phyloP scores from a whole-genome alignment of 35 echinoderm and acorn worm genomes.

The Heliocidaris tuberculata region DNA sequence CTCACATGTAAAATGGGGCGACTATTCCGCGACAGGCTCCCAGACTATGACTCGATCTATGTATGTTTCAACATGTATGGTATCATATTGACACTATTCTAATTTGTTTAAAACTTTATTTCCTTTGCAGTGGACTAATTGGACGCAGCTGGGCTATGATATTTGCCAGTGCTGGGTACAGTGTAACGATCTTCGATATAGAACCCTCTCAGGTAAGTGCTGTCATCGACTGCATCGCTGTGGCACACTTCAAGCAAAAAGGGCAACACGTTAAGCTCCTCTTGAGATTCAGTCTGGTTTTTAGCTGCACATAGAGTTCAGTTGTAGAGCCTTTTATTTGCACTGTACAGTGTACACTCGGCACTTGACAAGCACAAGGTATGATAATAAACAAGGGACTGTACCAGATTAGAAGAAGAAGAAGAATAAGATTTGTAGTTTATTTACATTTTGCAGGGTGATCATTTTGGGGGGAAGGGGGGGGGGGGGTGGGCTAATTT shows the following conservation, averaged over 20 bases:
- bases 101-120: background rate
- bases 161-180: slow-evolving; percentile 82
- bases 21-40: too few species aligned
- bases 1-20: too few species aligned
- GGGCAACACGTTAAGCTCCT: background rate
- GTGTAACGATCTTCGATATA: slow-evolving; percentile 81
- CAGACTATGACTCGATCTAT: too few species aligned
- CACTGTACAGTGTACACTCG: background rate
- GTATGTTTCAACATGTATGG: too few species aligned
- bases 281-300: background rate
- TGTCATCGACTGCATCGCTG: background rate
- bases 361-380: background rate
- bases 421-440: background rate
- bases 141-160: slow-evolving; percentile 92
- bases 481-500: too few species aligned
- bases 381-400: background rate
- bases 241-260: too few species aligned
- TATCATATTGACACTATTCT: background rate
- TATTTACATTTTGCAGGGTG: too few species aligned
- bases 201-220: slow-evolving; percentile 66
- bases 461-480: too few species aligned
- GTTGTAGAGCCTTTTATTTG: background rate
- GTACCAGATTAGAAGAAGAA: background rate
- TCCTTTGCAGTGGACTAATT: slow-evolving; percentile 63
- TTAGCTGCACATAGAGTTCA: background rate